Percentiles rank a stretch among this genome's conserved stretches.
Evolutionary conservation across 2,113 vertebrate species (phyloP).

Genomic region (Copsychus sechellarum): DNA sequence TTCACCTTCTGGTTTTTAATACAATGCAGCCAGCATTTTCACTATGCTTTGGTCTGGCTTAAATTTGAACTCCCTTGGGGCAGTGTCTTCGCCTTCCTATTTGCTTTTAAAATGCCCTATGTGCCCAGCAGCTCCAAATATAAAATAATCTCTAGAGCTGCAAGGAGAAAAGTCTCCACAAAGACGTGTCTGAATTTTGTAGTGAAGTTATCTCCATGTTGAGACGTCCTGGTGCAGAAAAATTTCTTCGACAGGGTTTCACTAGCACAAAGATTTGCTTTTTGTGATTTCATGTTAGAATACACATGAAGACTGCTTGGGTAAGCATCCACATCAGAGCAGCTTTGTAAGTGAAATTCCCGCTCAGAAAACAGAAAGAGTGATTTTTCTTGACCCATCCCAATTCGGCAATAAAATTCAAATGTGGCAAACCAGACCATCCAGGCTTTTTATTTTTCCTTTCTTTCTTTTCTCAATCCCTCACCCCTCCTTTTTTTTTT

Average conservation of each 20-base stretch:
- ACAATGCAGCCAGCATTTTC: not conserved
- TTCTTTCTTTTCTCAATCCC: not conserved
- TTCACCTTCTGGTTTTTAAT: conserved; percentile 18
- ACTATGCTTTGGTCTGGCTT: conserved; percentile 20
- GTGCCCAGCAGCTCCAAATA: not conserved
- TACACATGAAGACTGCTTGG: not conserved
- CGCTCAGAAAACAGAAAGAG: conserved; percentile 15
- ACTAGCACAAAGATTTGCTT: not conserved
- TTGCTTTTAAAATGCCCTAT: conserved; percentile 10
- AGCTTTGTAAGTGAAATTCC: conserved; percentile 21
- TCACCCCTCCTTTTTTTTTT: conserved; percentile 26
- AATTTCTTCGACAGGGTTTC: not conserved
- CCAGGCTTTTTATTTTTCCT: conserved; percentile 38
- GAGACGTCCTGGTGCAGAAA: not conserved
- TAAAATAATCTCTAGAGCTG: conserved; percentile 16
- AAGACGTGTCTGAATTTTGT: not conserved
- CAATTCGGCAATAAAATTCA: conserved; percentile 40
- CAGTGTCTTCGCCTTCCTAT: not conserved
- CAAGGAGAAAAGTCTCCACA: not conserved
- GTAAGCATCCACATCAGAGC: conserved; percentile 15
- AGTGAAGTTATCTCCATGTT: not conserved
- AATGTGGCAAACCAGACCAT: conserved; percentile 33
- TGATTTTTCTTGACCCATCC: conserved; percentile 42
- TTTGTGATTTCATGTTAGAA: not conserved
- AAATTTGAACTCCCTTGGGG: not conserved